Percentiles rank a stretch among this genome's conserved stretches.
Conservation (phyloP, 2,797 vertebrate genomes). For the Epinephelus coioides region DNA sequence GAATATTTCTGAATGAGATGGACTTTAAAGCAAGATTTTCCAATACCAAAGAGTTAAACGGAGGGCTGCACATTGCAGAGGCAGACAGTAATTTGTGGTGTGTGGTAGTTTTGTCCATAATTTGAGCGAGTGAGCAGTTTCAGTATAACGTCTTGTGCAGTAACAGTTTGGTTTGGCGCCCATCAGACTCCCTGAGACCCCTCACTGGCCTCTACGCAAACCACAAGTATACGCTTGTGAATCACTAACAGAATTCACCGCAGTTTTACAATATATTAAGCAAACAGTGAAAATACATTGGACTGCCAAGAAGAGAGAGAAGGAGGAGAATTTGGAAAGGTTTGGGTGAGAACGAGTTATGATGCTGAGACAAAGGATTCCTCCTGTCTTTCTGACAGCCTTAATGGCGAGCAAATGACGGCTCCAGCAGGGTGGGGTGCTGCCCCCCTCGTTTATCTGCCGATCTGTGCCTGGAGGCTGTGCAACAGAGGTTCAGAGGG, state of each 20-base stretch:
- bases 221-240: slow-evolving; percentile 33
- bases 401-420: slow-evolving; percentile 70
- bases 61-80: slow-evolving; percentile 20
- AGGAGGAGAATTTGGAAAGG: not conserved
- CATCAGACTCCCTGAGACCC: slow-evolving; percentile 29
- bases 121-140: slow-evolving; percentile 40
- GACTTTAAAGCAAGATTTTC: not conserved
- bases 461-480: slow-evolving; percentile 60
- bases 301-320: slow-evolving; percentile 10
- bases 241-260: slow-evolving; percentile 7
- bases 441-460: slow-evolving; percentile 54
- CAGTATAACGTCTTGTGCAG: slow-evolving; percentile 30
- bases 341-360: slow-evolving; percentile 3
- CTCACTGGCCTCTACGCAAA: slow-evolving; percentile 33
- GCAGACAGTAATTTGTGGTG: slow-evolving; percentile 53
- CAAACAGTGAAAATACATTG: slow-evolving; percentile 23
- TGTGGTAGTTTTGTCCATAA: slow-evolving; percentile 42
- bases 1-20: not conserved
- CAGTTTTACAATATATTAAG: slow-evolving; percentile 32
- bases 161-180: slow-evolving; percentile 57
- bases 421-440: slow-evolving; percentile 45
- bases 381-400: slow-evolving; percentile 44
- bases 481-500: slow-evolving; percentile 39
- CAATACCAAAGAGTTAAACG: slow-evolving; percentile 4
- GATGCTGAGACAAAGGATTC: slow-evolving; percentile 29